Percentiles rank a stretch among this genome's conserved stretches.
phyloP scores from a whole-genome alignment of 2,888 invertebrate genomes.

The Thymelicus sylvestris region DNA sequence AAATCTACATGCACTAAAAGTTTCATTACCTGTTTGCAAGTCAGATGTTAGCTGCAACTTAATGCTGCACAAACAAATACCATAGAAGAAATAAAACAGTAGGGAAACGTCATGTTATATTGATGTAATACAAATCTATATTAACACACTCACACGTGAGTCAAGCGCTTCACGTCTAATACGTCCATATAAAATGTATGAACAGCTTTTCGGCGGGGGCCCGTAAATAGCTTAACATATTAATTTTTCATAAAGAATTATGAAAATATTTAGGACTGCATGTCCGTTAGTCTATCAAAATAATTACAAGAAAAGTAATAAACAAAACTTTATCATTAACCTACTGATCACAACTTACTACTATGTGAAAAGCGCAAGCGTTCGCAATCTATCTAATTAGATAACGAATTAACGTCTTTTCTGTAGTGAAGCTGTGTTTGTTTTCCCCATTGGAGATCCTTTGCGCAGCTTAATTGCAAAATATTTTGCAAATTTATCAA shows the following conservation, averaged over 20 bases:
- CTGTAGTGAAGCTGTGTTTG: conserved; percentile 62
- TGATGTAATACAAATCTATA: too few species aligned
- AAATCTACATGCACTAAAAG: neutral
- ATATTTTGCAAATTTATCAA: conserved; percentile 57
- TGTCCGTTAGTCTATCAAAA: too few species aligned
- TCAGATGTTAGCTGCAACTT: conserved; percentile 33
- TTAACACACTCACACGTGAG: too few species aligned
- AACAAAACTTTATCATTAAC: neutral
- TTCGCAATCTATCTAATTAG: conserved; percentile 62
- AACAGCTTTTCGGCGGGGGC: too few species aligned
- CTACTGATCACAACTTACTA: conserved; percentile 17
- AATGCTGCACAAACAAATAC: conserved; percentile 15
- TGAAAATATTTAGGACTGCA: too few species aligned
- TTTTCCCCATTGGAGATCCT: conserved; percentile 65
- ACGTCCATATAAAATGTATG: too few species aligned
- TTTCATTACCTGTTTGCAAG: conserved; percentile 32
- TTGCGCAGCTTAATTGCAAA: conserved; percentile 61
- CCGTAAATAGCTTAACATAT: too few species aligned
- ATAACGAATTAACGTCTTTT: conserved; percentile 79
- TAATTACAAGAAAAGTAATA: too few species aligned
- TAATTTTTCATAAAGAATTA: too few species aligned
- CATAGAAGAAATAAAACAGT: conserved; percentile 12
- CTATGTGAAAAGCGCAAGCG: neutral
- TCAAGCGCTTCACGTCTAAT: too few species aligned
- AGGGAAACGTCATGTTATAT: too few species aligned